Evolutionary conservation across 2,888 invertebrate species (phyloP), one percentile per base, ranked within the genome.

Genomic region (Melanargia galathea): DNA sequence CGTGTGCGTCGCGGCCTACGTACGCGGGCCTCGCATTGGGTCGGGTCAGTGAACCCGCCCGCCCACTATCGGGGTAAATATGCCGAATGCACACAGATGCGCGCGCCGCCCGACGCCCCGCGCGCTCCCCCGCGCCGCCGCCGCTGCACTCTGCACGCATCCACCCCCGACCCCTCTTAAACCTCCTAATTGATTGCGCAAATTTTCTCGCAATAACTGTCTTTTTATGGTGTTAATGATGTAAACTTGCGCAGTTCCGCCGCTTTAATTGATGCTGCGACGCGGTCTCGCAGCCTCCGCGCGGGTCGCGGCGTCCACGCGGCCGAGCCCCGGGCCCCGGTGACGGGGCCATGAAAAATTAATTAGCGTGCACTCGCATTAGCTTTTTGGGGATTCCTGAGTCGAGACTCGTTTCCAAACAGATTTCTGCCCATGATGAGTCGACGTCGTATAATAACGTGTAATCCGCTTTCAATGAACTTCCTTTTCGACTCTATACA

Each of bases 11-110:
- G 86, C 83, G 79, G 85, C 87, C 87, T 85, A 84, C 86, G 86
- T 86, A 74, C 87, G 86, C 86, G 84, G 83, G 85, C 82, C 91
- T 87, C 86, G 86, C 91, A 91, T 89, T 87, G 90, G 90, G 87
- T 88, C 89, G 89, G 87, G 90, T 89, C 89, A 86, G 81, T 87
- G 90, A 90, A 82, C 88, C 86, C 87, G 83, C 84, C 87, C 90
- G 87, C 87, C 88, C 87, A 86, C 87, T 85, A 88, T 89, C 87
- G 87, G 89, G 90, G 90, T 90, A 91, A 91, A 91, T 90, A 90
- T 90, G 90, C 90, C 90, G 90, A 90, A 90, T 91, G 91, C 90
- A 90, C 90, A 90, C 88, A 88, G 89, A 87, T 87, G 86, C 91
- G 90, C 90, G 90, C 90, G 88, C 90, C 85, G 87, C 80, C 68